Percentiles rank a stretch among this genome's conserved stretches.
Conservation (phyloP, 2,113 vertebrate species). For the Corynorhinus townsendii region DNA sequence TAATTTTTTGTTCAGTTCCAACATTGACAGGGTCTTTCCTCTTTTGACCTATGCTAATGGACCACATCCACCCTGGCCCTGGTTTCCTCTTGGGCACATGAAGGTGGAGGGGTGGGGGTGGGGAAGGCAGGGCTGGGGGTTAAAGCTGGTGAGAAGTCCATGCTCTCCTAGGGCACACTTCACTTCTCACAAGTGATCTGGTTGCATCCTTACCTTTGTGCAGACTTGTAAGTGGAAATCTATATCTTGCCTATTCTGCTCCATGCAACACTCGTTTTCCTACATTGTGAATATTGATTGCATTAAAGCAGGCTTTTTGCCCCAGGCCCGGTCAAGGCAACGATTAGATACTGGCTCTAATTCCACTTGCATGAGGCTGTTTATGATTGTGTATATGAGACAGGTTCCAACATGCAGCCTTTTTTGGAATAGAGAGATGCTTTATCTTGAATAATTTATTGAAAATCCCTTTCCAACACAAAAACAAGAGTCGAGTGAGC, state of each 20-base stretch:
- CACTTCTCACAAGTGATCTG: background rate
- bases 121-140: background rate
- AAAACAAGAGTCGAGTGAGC: background rate
- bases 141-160: background rate
- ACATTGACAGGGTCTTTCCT: background rate
- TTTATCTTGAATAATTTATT: conserved; percentile 65
- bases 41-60: background rate
- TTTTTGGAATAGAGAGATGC: conserved; percentile 43
- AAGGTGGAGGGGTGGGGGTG: fast-evolving
- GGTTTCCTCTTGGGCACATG: background rate
- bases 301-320: conserved; percentile 69
- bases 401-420: conserved; percentile 37
- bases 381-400: conserved; percentile 47
- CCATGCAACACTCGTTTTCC: conserved; percentile 28
- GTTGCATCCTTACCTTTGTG: conserved; percentile 60
- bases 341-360: conserved; percentile 21
- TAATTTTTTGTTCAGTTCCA: background rate
- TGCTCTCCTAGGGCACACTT: fast-evolving
- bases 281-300: conserved; percentile 73
- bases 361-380: background rate
- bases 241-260: conserved; percentile 39
- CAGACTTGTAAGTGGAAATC: conserved; percentile 74
- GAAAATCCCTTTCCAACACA: conserved; percentile 45
- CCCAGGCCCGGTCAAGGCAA: conserved; percentile 29
- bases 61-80: background rate